Conservation (phyloP, 2,113 vertebrate genomes). For the Gymnarchus niloticus region DNA sequence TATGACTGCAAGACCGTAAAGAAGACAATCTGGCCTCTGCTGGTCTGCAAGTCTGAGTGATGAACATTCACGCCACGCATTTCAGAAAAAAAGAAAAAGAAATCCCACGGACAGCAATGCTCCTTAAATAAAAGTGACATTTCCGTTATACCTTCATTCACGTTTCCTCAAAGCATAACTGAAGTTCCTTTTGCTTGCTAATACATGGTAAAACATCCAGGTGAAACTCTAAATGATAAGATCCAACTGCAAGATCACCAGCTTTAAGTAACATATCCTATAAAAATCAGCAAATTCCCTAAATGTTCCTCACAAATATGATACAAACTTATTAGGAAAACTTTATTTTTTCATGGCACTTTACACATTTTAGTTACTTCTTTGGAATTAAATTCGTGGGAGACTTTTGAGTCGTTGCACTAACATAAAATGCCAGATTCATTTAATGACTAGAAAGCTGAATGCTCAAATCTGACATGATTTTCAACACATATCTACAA, state of each 20-base stretch:
- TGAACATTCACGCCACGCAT: background rate
- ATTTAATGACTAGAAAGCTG: background rate
- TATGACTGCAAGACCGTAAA: conserved; percentile 50
- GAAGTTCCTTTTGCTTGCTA: background rate
- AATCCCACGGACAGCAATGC: background rate
- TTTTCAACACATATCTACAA: background rate
- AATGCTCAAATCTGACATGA: background rate
- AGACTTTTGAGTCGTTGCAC: conserved; percentile 69
- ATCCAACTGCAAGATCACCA: background rate
- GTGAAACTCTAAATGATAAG: background rate
- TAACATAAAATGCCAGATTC: conserved; percentile 50
- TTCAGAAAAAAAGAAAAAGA: too few relatives aligned
- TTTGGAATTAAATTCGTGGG: conserved; percentile 49
- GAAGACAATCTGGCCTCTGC: background rate
- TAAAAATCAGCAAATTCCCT: background rate
- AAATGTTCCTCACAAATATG: conserved; percentile 29
- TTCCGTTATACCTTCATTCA: background rate
- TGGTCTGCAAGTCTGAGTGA: background rate
- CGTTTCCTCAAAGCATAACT: background rate
- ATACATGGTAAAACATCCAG: background rate
- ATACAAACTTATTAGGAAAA: conserved; percentile 23
- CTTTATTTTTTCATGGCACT: conserved; percentile 65
- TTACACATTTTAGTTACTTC: conserved; percentile 57
- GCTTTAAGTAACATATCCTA: conserved; percentile 6
- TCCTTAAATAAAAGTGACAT: background rate